Evolutionary conservation across 2,113 vertebrate species (phyloP).

Genomic region (Turnix velox): DNA sequence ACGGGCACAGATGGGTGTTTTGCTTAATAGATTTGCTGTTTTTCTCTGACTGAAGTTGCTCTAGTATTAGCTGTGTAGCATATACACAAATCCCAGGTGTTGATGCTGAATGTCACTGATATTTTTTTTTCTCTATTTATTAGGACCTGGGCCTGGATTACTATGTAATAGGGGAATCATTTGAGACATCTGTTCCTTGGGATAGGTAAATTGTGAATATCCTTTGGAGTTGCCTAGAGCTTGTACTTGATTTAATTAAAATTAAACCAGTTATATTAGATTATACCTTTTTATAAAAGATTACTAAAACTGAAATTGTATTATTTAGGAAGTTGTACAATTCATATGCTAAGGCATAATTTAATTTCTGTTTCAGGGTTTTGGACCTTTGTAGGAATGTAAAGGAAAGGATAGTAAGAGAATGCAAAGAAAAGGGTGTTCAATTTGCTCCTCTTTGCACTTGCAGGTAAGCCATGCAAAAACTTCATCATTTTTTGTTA

Average conservation of each 20-base stretch:
- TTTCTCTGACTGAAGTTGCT: not conserved
- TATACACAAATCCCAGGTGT: not conserved
- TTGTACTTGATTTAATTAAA: not conserved
- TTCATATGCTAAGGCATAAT: not conserved
- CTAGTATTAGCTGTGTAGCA: not conserved
- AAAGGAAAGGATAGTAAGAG: slow-evolving; percentile 88
- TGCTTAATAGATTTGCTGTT: not conserved
- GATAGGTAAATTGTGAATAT: slow-evolving; percentile 85
- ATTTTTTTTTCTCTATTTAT: slow-evolving; percentile 45
- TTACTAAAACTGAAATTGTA: not conserved
- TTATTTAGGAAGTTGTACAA: not conserved
- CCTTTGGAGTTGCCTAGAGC: not conserved
- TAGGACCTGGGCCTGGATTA: slow-evolving; percentile 97
- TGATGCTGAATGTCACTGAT: not conserved
- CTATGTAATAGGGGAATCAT: slow-evolving; percentile 94
- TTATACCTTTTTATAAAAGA: not conserved
- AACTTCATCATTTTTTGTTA: not conserved
- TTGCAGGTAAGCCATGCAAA: slow-evolving; percentile 85
- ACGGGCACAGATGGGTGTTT: not conserved
- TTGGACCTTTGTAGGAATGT: slow-evolving; percentile 96
- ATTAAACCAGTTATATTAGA: not conserved
- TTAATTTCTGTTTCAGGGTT: slow-evolving; percentile 77
- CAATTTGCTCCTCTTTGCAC: slow-evolving; percentile 91
- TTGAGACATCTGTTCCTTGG: slow-evolving; percentile 99
- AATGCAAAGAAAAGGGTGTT: slow-evolving; percentile 96